These are phyloP conservation scores for Ceratosolen fusciceps DNA, from an alignment of 1,140 invertebrate species.

Conservation along the genomic window DNA sequence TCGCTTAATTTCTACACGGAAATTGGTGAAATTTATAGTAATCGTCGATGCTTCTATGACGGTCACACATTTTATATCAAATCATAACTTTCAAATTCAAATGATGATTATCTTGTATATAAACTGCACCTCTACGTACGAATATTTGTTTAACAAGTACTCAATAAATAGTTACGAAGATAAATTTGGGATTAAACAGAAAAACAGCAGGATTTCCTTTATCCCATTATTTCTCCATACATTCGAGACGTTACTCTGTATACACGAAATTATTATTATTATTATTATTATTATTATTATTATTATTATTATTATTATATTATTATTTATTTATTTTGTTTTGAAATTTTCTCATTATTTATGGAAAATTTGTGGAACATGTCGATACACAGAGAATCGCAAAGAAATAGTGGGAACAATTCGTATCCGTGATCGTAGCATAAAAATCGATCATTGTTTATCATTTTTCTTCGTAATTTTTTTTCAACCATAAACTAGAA, in stretches of 20 bases:
- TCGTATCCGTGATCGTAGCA: background rate
- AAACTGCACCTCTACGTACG: background rate
- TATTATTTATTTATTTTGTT: no score
- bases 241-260: background rate
- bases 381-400: background rate
- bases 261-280: background rate
- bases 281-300: no score
- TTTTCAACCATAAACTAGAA: conserved; percentile 26
- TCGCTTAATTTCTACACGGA: conserved; percentile 48
- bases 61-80: conserved; percentile 12
- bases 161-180: background rate
- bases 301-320: no score
- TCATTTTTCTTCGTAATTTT: background rate
- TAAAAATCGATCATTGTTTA: conserved; percentile 20
- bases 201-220: background rate
- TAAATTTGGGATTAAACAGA: background rate
- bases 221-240: background rate
- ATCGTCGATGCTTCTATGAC: conserved; percentile 54
- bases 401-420: background rate
- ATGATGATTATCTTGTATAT: background rate
- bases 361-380: conserved; percentile 3
- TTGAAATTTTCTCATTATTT: background rate
- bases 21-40: conserved; percentile 43
- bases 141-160: background rate
- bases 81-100: background rate